A percentile compares a stretch with the other conserved stretches of the same genome.
phyloP scores from a whole-genome alignment of 2,888 invertebrate species.

The Torymus auratus region DNA sequence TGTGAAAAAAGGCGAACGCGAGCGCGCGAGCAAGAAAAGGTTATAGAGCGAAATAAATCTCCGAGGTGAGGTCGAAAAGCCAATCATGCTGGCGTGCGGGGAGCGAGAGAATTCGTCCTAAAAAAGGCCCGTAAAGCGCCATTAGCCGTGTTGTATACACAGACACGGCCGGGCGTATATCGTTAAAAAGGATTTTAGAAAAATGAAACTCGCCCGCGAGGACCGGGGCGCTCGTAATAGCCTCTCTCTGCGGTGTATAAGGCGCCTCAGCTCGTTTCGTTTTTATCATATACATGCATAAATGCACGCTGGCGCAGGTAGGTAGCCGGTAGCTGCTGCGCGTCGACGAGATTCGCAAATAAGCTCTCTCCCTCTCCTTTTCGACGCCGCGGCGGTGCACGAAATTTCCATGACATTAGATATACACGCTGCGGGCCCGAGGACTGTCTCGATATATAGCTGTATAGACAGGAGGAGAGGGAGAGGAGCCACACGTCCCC shows the following conservation, averaged over 20 bases:
- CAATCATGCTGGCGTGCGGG: constrained; percentile 42
- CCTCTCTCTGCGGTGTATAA: constrained; percentile 14
- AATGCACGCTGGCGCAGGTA: constrained; percentile 19
- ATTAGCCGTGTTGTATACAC: constrained; percentile 42
- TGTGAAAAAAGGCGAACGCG: no score
- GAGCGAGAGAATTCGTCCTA: neutral
- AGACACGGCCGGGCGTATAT: constrained; percentile 21
- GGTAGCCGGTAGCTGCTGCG: neutral
- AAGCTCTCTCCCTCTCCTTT: constrained; percentile 17
- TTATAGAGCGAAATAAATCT: constrained; percentile 37
- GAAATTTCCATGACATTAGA: constrained; percentile 67
- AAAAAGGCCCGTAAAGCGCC: constrained; percentile 54
- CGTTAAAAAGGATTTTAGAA: constrained; percentile 58
- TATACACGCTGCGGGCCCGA: constrained; percentile 43
- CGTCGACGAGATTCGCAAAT: constrained; percentile 48
- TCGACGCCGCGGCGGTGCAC: constrained; percentile 45
- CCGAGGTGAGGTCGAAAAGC: constrained; percentile 12
- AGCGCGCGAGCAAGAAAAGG: constrained; percentile 20
- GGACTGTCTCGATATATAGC: neutral
- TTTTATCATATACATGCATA: constrained; percentile 54
- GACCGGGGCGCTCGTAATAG: constrained; percentile 21
- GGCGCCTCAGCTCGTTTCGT: constrained; percentile 31
- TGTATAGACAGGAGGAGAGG: neutral
- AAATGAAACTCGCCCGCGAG: constrained; percentile 50
- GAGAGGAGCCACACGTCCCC: constrained; percentile 54